phyloP scores from a whole-genome alignment of 2,113 vertebrate species.

The Hypocryptadius cinnamomeus region DNA sequence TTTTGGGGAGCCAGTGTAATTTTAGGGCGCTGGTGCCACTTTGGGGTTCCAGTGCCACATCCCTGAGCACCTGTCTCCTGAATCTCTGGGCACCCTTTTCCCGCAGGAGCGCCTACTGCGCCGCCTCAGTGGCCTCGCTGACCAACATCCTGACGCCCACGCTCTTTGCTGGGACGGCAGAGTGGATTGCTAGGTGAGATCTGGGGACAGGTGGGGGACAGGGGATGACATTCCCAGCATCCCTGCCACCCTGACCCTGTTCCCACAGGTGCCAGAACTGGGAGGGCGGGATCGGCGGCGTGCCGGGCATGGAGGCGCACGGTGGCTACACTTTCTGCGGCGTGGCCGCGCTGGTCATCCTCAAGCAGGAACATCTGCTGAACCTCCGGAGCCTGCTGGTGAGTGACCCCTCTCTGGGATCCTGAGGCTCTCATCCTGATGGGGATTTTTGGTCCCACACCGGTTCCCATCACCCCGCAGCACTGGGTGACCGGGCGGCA shows the following conservation, averaged over 20 bases:
- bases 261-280: conserved; percentile 92
- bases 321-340: conserved; percentile 97
- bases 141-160: conserved; percentile 83
- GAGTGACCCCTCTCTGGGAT: not conserved
- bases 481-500: conserved; percentile 91
- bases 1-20: not conserved
- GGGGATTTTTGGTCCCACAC: rapidly evolving
- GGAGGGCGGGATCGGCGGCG: conserved; percentile 93
- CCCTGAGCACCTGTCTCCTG: not conserved
- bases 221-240: rapidly evolving
- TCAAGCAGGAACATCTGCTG: conserved; percentile 87
- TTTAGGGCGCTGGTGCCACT: not conserved
- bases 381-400: conserved; percentile 89
- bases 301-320: conserved; percentile 92
- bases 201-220: rapidly evolving
- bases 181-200: conserved; percentile 89
- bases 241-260: rapidly evolving
- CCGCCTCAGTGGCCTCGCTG: conserved; percentile 87
- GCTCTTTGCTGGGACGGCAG: conserved; percentile 86
- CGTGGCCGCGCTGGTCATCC: conserved; percentile 86
- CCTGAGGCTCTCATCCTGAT: rapidly evolving
- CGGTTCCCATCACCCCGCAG: conserved; percentile 46
- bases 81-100: not conserved
- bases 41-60: not conserved
- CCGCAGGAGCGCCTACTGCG: conserved; percentile 89